These are phyloP conservation scores for Thysanoteuthis rhombus DNA, from an alignment of 2,888 invertebrate species.

Conservation along the genomic window DNA sequence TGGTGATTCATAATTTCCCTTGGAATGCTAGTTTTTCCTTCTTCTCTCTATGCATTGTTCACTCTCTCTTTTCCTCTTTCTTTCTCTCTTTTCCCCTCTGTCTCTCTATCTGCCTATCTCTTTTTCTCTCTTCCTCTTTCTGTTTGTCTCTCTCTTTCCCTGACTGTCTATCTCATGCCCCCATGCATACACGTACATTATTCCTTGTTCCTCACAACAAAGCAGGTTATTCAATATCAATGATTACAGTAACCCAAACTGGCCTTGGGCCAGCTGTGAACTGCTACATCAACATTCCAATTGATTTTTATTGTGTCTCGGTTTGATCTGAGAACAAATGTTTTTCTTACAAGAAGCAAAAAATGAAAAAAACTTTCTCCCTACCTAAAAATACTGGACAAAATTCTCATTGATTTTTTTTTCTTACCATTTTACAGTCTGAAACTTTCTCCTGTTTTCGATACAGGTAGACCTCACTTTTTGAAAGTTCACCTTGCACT, in stretches of 20 bases:
- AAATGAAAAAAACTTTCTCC: background rate
- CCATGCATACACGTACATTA: background rate
- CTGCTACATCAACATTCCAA: background rate
- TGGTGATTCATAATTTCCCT: no score
- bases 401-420: background rate
- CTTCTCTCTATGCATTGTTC: no score
- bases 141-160: background rate
- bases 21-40: no score
- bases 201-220: background rate
- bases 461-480: no score
- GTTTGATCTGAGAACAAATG: background rate
- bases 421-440: background rate
- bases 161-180: no score
- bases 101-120: no score
- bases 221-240: background rate
- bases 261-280: background rate
- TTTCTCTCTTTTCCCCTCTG: no score
- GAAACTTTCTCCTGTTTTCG: background rate
- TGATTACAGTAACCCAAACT: background rate
- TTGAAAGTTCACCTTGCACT: no score
- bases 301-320: background rate
- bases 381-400: background rate
- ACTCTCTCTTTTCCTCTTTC: no score
- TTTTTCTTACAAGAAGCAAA: background rate
- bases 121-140: background rate